phyloP scores from a whole-genome alignment of 2,797 vertebrate genomes.

The Phalanger gymnotis region DNA sequence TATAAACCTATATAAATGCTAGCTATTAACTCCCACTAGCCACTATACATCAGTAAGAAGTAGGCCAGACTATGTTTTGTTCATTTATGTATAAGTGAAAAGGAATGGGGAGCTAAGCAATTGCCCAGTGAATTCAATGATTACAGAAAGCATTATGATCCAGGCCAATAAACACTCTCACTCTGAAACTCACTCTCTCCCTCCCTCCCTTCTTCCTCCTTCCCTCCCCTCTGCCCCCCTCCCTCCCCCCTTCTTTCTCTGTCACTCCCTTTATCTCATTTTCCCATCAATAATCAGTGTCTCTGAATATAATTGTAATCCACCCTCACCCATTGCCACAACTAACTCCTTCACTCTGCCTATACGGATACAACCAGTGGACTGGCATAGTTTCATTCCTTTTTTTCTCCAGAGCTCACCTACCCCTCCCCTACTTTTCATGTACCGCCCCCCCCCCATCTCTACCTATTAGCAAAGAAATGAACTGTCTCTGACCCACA shows the following conservation, averaged over 20 bases:
- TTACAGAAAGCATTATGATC: conserved; percentile 31
- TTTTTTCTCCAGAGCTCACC: neutral
- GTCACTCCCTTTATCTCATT: neutral
- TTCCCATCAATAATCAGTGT: neutral
- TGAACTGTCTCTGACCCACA: neutral
- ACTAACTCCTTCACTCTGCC: neutral
- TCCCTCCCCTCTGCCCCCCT: no score
- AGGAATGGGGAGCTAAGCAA: conserved; percentile 29
- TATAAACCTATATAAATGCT: neutral
- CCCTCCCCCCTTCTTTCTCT: no score
- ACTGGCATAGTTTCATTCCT: neutral
- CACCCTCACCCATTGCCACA: neutral
- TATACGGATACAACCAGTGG: neutral
- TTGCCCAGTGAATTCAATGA: conserved; percentile 25
- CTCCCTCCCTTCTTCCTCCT: neutral
- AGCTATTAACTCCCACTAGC: neutral
- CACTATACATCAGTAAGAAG: conserved; percentile 8
- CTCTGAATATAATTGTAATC: neutral
- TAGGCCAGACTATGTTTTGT: neutral
- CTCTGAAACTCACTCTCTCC: no score
- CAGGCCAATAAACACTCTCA: neutral
- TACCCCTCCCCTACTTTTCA: neutral
- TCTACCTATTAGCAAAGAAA: neutral
- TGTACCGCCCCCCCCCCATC: neutral
- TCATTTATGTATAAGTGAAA: neutral